Conservation (phyloP, 2,888 invertebrate species). For the Yponomeuta malinellus region DNA sequence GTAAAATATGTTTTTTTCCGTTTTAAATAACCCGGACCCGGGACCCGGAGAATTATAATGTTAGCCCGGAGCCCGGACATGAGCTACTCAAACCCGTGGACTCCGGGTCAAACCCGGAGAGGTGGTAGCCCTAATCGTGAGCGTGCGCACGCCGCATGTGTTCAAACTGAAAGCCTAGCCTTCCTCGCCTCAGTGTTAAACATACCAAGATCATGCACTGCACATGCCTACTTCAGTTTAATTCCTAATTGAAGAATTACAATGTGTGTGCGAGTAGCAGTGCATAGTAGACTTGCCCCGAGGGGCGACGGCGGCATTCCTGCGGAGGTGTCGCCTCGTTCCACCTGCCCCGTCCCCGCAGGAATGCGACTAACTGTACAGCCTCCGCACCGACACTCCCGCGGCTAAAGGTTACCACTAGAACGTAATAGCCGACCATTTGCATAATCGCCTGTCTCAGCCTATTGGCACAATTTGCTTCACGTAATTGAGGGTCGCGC, state of each 20-base stretch:
- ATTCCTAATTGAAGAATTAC: slow-evolving; percentile 2
- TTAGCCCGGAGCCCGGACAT: too few species aligned
- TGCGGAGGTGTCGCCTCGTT: slow-evolving; percentile 25
- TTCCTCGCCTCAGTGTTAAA: background rate
- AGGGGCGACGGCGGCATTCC: slow-evolving; percentile 8
- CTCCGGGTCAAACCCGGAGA: too few species aligned
- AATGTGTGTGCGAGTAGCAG: background rate
- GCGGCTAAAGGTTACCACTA: slow-evolving; percentile 46
- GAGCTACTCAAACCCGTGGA: too few species aligned
- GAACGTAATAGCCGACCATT: slow-evolving; percentile 37
- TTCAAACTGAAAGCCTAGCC: background rate
- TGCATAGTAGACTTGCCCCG: background rate
- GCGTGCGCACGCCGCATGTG: background rate
- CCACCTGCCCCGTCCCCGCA: slow-evolving; percentile 38
- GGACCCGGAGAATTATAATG: too few species aligned
- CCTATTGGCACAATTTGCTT: slow-evolving; percentile 18
- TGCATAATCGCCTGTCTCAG: slow-evolving; percentile 27
- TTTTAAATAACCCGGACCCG: too few species aligned
- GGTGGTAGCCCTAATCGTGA: background rate
- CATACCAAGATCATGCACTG: background rate
- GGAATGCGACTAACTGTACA: slow-evolving; percentile 69
- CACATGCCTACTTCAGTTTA: background rate
- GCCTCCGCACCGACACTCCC: slow-evolving; percentile 60
- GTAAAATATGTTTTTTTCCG: too few species aligned
- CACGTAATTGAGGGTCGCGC: slow-evolving; percentile 20